Percentiles rank a stretch among this genome's conserved stretches.
Conservation (phyloP, 2,797 vertebrate species). For the Sebastiscus albofasciatus region DNA sequence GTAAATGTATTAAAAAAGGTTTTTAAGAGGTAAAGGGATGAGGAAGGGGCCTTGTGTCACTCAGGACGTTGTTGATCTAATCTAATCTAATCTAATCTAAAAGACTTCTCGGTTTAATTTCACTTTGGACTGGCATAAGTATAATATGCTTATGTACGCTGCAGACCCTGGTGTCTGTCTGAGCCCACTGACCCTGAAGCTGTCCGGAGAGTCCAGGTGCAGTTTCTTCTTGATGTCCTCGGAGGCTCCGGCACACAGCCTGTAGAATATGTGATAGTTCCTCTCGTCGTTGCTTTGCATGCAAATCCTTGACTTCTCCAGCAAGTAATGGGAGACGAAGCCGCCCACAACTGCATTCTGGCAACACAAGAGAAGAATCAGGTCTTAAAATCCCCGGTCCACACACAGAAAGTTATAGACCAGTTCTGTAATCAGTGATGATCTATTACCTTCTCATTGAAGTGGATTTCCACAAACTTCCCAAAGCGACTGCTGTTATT, state of each 20-base stretch:
- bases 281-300: slow-evolving; percentile 97
- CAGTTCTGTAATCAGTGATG: not conserved
- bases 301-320: slow-evolving; percentile 99
- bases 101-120: not conserved
- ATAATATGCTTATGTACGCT: not conserved
- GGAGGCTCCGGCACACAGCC: slow-evolving; percentile 95
- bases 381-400: not conserved
- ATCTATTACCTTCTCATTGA: slow-evolving; percentile 92
- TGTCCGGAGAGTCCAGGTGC: slow-evolving; percentile 94
- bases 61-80: too few relatives aligned
- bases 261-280: slow-evolving; percentile 99
- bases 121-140: not conserved
- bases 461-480: slow-evolving; percentile 99
- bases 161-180: not conserved
- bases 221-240: slow-evolving; percentile 94
- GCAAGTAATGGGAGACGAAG: slow-evolving; percentile 97
- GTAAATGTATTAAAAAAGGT: too few relatives aligned
- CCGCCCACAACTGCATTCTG: slow-evolving; percentile 96
- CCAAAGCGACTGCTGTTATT: slow-evolving; percentile 99
- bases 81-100: not conserved
- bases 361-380: not conserved
- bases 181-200: slow-evolving; percentile 90
- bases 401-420: not conserved
- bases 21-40: too few relatives aligned
- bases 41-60: too few relatives aligned